Base-by-base conservation (phyloP, 1,140 invertebrate genomes). In the Drosophila kanapiae region DNA sequence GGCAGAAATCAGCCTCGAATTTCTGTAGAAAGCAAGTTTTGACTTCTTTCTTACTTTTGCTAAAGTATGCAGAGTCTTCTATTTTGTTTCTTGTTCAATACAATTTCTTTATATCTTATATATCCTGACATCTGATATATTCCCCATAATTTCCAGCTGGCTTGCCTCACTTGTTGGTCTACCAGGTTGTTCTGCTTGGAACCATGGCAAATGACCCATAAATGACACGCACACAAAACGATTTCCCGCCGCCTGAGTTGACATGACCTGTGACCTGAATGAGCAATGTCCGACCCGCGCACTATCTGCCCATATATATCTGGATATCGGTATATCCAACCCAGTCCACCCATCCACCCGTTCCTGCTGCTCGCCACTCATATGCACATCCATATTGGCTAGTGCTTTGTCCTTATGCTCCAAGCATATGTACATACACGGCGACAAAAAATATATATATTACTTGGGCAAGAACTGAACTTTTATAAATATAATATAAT, bases 151-250 rank as follows among this genome's bases (percentile, higher is more conserved):
- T 53, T 49, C 45, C 45, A 45, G 42, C 48, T 63, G 35, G 51
- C 35, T 63, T 75, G 59, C 43, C 51, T 31, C 40, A 42, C 43
- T 58, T 67, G 42, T 45, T 45, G 42, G 43, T 29, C 27, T 42
- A 23, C 48, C 58, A 43, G 53, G 59, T 64, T 61, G 23, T 69
- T 18, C 29, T 33, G 31, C 42, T n/a, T 45, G 67, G 9, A 18
- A 35, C 42, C 45, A 49, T 57, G 69, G 62, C 59, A 87, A 86
- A 83, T 87, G 83, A 88, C 84, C 83, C 80, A 83, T 83, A 87
- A 87, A 78, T 70, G 82, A 80, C 67, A 69, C 59, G 57, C 45
- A 62, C 59, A 78, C 40, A 67, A 80, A 75, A 80, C 61, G 72
- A 72, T 72, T 59, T 70, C 43, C 67, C 67, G 51, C 53, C 54